These are phyloP conservation scores for Saxidomus purpurata DNA, from an alignment of 1,140 invertebrate genomes.

Conservation along the genomic window DNA sequence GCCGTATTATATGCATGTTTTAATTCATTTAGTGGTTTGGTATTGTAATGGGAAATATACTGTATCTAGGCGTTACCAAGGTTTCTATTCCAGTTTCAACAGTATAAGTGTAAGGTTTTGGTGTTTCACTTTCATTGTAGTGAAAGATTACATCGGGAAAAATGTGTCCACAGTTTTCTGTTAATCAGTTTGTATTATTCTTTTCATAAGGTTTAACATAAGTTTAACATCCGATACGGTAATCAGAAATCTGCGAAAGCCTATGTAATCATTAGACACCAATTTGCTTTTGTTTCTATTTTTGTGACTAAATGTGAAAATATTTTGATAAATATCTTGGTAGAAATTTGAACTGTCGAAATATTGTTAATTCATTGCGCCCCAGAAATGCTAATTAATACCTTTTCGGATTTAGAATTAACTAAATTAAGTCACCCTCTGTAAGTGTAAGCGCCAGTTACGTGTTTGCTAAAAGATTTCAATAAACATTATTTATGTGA, in stretches of 20 bases:
- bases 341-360: background rate
- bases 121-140: background rate
- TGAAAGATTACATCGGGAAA: slow-evolving; percentile 9
- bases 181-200: background rate
- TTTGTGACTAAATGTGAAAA: slow-evolving; percentile 34
- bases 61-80: slow-evolving; percentile 17
- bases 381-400: too few relatives aligned
- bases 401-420: too few relatives aligned
- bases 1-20: background rate
- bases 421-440: too few relatives aligned
- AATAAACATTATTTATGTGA: too few relatives aligned
- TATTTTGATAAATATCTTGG: slow-evolving; percentile 8
- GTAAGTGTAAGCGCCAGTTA: too few relatives aligned
- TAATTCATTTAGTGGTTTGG: background rate
- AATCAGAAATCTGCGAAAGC: slow-evolving; percentile 47
- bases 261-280: slow-evolving; percentile 37
- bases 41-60: background rate
- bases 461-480: too few relatives aligned
- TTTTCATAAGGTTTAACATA: background rate
- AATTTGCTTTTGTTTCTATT: slow-evolving; percentile 52
- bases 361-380: too few relatives aligned
- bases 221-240: slow-evolving; percentile 10
- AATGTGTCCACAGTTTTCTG: slow-evolving; percentile 6
- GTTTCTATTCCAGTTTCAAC: background rate
- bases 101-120: background rate